These are phyloP conservation scores for Chloroceryle amazona DNA, from an alignment of 2,797 vertebrate genomes.

Conservation along the genomic window DNA sequence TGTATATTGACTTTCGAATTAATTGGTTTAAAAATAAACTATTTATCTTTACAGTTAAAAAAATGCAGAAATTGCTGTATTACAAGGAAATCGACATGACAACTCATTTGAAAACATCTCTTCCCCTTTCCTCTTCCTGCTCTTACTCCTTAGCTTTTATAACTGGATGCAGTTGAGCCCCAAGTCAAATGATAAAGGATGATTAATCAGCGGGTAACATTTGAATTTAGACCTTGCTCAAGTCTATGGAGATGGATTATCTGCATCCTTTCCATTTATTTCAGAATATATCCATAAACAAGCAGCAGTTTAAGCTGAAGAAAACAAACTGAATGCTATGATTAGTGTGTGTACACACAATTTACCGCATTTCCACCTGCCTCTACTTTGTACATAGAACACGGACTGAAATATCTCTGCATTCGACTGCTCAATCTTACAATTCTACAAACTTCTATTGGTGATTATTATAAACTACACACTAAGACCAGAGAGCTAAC, in stretches of 20 bases:
- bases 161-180: neutral
- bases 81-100: neutral
- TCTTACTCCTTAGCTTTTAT: neutral
- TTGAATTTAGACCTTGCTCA: neutral
- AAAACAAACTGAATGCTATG: neutral
- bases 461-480: neutral
- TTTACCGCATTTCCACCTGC: neutral
- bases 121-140: neutral
- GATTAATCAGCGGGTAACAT: neutral
- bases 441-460: neutral
- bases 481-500: neutral
- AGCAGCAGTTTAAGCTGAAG: neutral
- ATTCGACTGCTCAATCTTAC: neutral
- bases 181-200: neutral
- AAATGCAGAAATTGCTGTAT: neutral
- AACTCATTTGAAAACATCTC: neutral
- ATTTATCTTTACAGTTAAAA: neutral
- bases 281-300: neutral
- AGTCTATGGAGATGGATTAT: neutral
- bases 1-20: neutral
- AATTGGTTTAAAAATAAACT: neutral
- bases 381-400: neutral
- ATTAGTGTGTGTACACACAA: neutral
- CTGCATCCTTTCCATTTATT: neutral
- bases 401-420: neutral